A percentile compares a stretch with the other conserved stretches of the same genome.
phyloP scores from a whole-genome alignment of 2,113 vertebrate species.

The Saccopteryx leptura region DNA sequence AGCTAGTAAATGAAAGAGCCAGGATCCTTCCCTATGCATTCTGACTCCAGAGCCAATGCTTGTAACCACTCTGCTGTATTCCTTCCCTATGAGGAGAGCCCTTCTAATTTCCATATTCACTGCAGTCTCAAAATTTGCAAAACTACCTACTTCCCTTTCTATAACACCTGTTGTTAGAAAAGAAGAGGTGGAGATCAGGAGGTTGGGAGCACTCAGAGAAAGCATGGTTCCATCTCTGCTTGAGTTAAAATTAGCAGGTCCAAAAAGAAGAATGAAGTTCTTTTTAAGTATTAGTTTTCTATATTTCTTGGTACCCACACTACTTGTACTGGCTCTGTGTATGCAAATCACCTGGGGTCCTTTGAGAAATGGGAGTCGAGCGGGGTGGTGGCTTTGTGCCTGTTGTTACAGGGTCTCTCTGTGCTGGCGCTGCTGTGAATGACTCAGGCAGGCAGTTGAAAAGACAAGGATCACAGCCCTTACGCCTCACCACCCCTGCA shows the following conservation, averaged over 20 bases:
- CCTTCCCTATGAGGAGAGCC: neutral
- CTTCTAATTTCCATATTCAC: neutral
- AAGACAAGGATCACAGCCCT: neutral
- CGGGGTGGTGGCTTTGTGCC: neutral
- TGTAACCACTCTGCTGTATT: neutral
- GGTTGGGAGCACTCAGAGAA: constrained; percentile 4
- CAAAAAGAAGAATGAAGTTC: constrained; percentile 3
- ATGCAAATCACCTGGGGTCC: neutral
- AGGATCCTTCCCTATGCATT: neutral
- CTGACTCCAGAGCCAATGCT: neutral
- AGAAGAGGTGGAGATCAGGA: neutral
- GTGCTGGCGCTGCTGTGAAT: neutral
- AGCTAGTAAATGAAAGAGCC: neutral
- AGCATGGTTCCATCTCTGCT: constrained; percentile 46
- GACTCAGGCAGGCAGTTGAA: neutral
- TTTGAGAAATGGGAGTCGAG: neutral
- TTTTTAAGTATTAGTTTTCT: neutral
- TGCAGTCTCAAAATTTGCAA: neutral
- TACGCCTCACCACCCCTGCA: neutral
- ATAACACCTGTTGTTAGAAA: neutral
- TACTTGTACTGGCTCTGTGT: constrained; percentile 27
- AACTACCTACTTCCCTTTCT: neutral
- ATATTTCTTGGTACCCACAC: neutral
- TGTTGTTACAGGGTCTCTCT: neutral
- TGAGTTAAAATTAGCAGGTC: constrained; percentile 39